phyloP scores from a whole-genome alignment of 2,797 vertebrate species.

The Fistularia tabacaria region DNA sequence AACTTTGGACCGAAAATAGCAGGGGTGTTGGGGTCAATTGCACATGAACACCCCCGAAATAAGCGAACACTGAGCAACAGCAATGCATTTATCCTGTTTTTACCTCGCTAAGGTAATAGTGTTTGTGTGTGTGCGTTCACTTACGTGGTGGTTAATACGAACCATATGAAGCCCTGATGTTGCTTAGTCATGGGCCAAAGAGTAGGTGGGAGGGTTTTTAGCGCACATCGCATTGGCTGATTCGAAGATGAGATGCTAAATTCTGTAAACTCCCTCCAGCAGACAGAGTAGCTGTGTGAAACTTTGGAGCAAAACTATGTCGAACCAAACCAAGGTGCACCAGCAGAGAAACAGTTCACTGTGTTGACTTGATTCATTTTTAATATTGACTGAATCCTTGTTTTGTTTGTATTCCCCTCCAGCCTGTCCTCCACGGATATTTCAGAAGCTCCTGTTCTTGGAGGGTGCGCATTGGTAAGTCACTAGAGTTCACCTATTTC shows the following conservation, averaged over 20 bases:
- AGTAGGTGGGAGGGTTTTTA: slow-evolving; percentile 68
- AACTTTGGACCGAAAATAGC: background rate
- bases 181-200: slow-evolving; percentile 69
- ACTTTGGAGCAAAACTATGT: slow-evolving; percentile 59
- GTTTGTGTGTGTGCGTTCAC: background rate
- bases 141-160: slow-evolving; percentile 26
- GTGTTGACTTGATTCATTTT: background rate
- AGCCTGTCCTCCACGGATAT: slow-evolving; percentile 93
- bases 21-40: background rate
- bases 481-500: background rate
- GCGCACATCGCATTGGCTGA: slow-evolving; percentile 68
- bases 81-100: slow-evolving; percentile 63
- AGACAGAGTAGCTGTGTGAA: slow-evolving; percentile 20
- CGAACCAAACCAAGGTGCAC: slow-evolving; percentile 70
- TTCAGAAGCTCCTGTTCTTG: slow-evolving; percentile 97
- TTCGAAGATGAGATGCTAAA: background rate
- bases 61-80: background rate
- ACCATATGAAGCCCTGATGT: slow-evolving; percentile 40
- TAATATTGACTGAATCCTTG: slow-evolving; percentile 4
- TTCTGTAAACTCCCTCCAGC: slow-evolving; percentile 1
- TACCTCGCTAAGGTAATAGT: slow-evolving; percentile 67
- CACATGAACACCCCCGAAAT: background rate
- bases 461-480: slow-evolving; percentile 96
- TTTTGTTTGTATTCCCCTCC: slow-evolving; percentile 33
- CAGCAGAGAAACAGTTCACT: background rate